Evolutionary conservation across 2,888 invertebrate genomes (phyloP).

Genomic region (Orthonychiurus folsomi): DNA sequence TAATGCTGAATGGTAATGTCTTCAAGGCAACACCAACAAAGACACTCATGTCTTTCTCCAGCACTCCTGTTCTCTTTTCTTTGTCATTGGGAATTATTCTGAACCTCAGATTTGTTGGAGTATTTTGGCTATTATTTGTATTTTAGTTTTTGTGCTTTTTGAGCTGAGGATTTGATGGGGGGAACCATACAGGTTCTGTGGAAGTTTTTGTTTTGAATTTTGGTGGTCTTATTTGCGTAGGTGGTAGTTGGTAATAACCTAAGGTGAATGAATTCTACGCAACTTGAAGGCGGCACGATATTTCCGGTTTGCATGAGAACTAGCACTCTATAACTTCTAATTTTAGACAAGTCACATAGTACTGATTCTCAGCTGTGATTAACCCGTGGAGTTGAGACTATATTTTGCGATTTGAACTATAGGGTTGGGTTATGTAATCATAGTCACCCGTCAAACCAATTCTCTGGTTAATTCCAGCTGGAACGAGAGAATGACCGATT

Average conservation of each 20-base stretch:
- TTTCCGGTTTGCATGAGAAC: slow-evolving; percentile 31
- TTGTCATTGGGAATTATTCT: too few species aligned
- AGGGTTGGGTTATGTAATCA: not conserved
- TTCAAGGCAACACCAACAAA: not conserved
- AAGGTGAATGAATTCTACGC: not conserved
- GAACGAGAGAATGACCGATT: too few species aligned
- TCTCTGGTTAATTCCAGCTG: too few species aligned
- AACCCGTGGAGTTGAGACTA: not conserved
- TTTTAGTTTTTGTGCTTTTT: too few species aligned
- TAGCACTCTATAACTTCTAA: slow-evolving; percentile 29
- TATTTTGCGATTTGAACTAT: not conserved
- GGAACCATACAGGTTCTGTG: too few species aligned
- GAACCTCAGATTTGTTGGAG: too few species aligned
- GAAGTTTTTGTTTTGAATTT: not conserved
- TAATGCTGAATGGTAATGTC: not conserved
- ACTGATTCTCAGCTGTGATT: slow-evolving; percentile 17
- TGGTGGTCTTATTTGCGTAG: not conserved
- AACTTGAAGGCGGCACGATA: slow-evolving; percentile 18
- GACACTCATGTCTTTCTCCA: not conserved
- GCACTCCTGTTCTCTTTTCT: not conserved
- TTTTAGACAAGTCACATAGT: slow-evolving; percentile 20
- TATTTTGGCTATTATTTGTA: too few species aligned
- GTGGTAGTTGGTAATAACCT: not conserved
- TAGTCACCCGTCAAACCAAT: too few species aligned
- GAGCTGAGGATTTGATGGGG: too few species aligned